Percentiles rank a stretch among this genome's conserved stretches.
Conservation (phyloP, 2,797 vertebrate species). For the Pangasius sanitwongsei region DNA sequence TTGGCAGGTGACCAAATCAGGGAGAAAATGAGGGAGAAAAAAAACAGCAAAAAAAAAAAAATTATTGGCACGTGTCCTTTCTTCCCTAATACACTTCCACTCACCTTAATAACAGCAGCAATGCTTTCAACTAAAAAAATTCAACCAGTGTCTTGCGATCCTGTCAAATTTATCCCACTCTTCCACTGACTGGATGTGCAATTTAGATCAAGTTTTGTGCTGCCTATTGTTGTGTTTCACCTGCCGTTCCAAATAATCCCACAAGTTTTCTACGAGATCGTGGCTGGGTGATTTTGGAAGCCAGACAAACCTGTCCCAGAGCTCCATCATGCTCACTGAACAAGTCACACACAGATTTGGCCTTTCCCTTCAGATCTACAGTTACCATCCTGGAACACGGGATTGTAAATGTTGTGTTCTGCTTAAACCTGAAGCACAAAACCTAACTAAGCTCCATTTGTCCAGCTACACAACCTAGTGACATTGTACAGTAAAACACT, state of each 20-base stretch:
- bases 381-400: not conserved
- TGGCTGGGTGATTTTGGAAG: not conserved
- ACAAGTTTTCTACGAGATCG: not conserved
- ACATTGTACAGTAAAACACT: not conserved
- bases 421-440: not conserved
- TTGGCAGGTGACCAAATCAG: constrained; percentile 7
- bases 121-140: not conserved
- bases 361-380: not conserved
- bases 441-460: not conserved
- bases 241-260: not conserved
- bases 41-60: not conserved
- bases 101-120: not conserved
- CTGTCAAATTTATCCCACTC: not conserved
- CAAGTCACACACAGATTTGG: not conserved
- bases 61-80: not conserved
- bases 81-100: not conserved
- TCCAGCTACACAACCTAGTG: not conserved
- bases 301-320: not conserved
- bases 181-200: not conserved
- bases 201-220: not conserved
- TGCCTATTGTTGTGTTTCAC: not conserved
- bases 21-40: not conserved
- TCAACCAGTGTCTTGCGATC: not conserved
- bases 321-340: not conserved
- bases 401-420: not conserved